Evolutionary conservation across 2,113 vertebrate species (phyloP), one percentile per base, ranked within the genome.

Genomic region (Sterna hirundo): DNA sequence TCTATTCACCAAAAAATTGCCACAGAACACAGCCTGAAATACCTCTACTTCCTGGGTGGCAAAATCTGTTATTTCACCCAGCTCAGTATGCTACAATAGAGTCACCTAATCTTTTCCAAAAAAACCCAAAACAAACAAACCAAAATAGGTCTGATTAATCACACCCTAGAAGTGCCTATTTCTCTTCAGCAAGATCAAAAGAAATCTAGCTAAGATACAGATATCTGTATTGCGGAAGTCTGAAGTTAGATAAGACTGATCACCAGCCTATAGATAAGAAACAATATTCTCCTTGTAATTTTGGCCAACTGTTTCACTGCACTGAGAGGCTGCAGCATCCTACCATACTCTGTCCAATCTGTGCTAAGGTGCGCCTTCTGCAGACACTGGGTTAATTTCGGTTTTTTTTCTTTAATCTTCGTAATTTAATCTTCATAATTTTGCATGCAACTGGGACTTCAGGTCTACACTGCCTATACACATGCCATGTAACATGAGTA

Each of bases 401-500:
- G 7, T 38, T 38, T 38, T 38, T 38, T 38, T 38, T 38, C 38
- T 38, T 38, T 38, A 38, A 38, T 38, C 38, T 38, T 38, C 38
- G 8, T 38, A 38, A 44, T 47, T 55, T 13, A 38, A 61, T 15
- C 13, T 36, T 14, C 61, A 13, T 79, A 13, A n/a, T 61, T 44
- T 36, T 7, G 5, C 3, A 2, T 4, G 13, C 54, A 74, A 0
- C 40, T 30, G 34, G 42, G 46, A 36, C n/a, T 55, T 16, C 19
- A 61, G 25, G 10, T 42, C 22, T 30, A 44, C 47, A 3, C 2
- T 44, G 49, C 44, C 1, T 2, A 25, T 20, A 47, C 0, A 6
- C 0, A 1, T 20, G 58, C 58, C 26, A 8, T 0, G 0, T 3
- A 11, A 20, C 25, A 44, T 5, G 10, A 80, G 42, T 2, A 30